Base-by-base conservation (phyloP, 2,113 vertebrate genomes). In the Scalopus aquaticus region DNA sequence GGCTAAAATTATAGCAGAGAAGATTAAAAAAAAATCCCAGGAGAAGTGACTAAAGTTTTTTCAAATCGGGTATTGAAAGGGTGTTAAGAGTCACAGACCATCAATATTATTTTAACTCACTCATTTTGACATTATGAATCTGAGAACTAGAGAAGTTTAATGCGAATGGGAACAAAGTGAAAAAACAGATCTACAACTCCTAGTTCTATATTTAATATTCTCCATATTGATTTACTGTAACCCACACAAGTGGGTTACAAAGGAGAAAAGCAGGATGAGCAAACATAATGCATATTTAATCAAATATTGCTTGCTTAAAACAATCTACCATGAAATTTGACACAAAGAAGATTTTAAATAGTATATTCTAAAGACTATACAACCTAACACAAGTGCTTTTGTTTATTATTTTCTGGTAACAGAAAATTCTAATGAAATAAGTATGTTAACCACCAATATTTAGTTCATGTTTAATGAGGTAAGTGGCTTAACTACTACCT, bases 351-450 rank as follows among this genome's bases (percentile, higher is more conserved):
- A 80, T 51, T 76, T 24, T 83, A 74, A 49, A 69, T 60, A 77
- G 22, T 39, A 1, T 65, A 46, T 76, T 58, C 56, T 70, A 82
- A 78, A 91, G 70, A 80, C 74, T 88, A 9, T 58, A 30, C 30
- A 70, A 73, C 51, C 54, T 28, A 70, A n/a, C 6, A 73, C 42
- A 39, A 73, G 56, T 56, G 83, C 17, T 85, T 76, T 39, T 78
- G 91, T 62, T 96, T 90, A 64, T 44, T 28, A 6, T n/a, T n/a
- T n/a, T n/a, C n/a, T n/a, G n/a, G n/a, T 44, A 93, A 94, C 12
- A 85, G 69, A 81, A 93, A 88, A 91, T 84, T 85, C 32, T 69
- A 93, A 67, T 84, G 69, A 90, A 67, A 88, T 32, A 88, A 20
- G 6, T 69, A 72, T 65, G 15, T n/a, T 64, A 84, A 79, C 76